Evolutionary conservation across 2,888 invertebrate genomes (phyloP), one percentile per base, ranked within the genome.

Genomic region (Dynastes tityus): DNA sequence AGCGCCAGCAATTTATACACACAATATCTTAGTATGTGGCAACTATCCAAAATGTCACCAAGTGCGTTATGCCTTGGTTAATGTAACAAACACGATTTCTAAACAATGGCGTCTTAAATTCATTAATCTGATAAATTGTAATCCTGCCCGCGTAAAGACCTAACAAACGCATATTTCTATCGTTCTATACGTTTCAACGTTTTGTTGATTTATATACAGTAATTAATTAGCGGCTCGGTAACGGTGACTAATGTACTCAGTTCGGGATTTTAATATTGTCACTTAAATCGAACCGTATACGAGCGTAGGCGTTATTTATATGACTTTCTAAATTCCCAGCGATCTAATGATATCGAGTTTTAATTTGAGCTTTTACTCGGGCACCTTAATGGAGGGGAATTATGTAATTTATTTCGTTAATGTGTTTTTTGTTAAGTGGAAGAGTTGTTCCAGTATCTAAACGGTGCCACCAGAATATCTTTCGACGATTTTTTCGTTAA

Each of bases 281-380:
- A 74, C 73, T 61, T 45, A 61, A 49, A 74, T 63, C 61, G 73
- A 61, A 6, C 16, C 51, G 51, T 51, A 40, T 22, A 37, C 27
- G 51, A 22, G n/a, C 27, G 73, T 63, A 55, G 61, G 61, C 61
- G 73, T 74, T 61, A 74, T 74, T 74, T 74, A 74, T 74, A 61
- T n/a, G 45, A 74, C 73, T 74, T 74, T 74, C 73, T 74, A 74
- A 74, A 74, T 74, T 74, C 73, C 29, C 63, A 27, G 29, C 61
- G 45, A 40, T 22, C 61, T 45, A 74, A 74, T 61, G 61, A 74
- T 74, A 74, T 74, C 61, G 73, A 13, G 61, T 74, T 61, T 61
- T 74, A 74, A 74, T 74, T 74, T 49, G 61, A 61, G 73, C 61
- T 74, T 61, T 74, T 74, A 61, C 61, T 74, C 13, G 22, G 11